Percentiles rank a stretch among this genome's conserved stretches.
phyloP scores from a whole-genome alignment of 1,140 invertebrate species.

The Aradophagus sp. region DNA sequence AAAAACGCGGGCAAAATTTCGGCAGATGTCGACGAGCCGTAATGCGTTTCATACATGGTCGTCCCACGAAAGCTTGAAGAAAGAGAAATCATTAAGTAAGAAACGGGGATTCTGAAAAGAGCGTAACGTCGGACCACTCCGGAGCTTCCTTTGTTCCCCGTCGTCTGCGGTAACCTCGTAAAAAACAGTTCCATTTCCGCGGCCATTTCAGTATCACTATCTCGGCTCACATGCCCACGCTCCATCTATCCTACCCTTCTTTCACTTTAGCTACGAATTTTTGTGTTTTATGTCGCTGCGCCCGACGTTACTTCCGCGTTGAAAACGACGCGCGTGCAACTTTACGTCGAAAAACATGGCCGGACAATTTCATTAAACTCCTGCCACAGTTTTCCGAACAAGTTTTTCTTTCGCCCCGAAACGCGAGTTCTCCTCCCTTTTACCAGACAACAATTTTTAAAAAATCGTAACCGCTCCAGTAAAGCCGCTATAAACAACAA shows the following conservation, averaged over 20 bases:
- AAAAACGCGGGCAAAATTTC: conserved; percentile 22
- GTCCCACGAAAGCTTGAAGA: conserved; percentile 31
- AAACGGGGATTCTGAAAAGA: conserved; percentile 34
- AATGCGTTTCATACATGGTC: conserved; percentile 26
- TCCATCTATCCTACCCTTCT: conserved; percentile 20
- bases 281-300: conserved; percentile 25
- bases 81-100: conserved; percentile 43
- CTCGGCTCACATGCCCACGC: conserved; percentile 17
- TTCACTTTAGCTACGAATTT: conserved; percentile 33
- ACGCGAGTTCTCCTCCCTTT: no score
- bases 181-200: conserved; percentile 58
- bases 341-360: no score
- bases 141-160: conserved; percentile 27
- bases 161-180: conserved; percentile 49
- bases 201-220: conserved; percentile 43
- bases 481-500: no score
- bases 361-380: no score
- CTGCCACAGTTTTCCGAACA: no score
- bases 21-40: conserved; percentile 17
- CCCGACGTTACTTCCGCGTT: conserved; percentile 30
- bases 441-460: no score
- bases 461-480: no score
- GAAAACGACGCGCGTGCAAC: conserved; percentile 19
- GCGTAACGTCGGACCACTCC: conserved; percentile 26
- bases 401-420: no score